A percentile compares a stretch with the other conserved stretches of the same genome.
Evolutionary conservation across 1,140 invertebrate species (phyloP).

Genomic region (Triops longicaudatus): DNA sequence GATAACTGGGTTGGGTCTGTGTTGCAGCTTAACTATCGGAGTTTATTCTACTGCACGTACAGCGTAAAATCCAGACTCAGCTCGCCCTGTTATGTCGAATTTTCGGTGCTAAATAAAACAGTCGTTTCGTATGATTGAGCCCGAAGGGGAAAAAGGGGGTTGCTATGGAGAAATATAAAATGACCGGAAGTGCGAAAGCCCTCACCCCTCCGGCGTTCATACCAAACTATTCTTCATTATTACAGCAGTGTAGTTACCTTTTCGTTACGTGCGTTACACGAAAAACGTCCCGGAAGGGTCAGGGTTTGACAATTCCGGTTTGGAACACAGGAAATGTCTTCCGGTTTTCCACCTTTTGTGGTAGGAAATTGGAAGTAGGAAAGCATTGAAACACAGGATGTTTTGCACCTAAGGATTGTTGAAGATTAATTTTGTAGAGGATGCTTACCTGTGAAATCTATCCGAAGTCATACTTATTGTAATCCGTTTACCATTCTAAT

Average conservation of each 20-base stretch:
- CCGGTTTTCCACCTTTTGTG: neutral
- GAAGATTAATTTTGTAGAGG: neutral
- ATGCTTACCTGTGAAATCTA: neutral
- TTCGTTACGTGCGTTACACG: neutral
- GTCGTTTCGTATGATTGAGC: neutral
- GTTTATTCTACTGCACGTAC: slow-evolving; percentile 1
- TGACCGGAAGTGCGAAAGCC: neutral
- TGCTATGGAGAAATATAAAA: neutral
- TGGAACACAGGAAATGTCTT: neutral
- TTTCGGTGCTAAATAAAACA: neutral
- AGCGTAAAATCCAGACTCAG: neutral
- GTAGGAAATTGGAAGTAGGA: no score
- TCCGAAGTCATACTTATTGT: neutral
- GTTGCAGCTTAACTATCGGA: neutral
- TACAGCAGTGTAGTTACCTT: no score
- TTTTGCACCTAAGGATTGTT: no score
- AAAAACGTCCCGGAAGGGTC: neutral
- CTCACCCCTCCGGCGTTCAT: neutral
- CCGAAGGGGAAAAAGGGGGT: neutral
- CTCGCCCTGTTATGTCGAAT: neutral
- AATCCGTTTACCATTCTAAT: neutral
- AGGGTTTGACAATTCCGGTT: neutral
- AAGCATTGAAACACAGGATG: no score
- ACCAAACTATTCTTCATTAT: neutral
- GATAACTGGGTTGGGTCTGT: neutral